Conservation (phyloP, 2,113 vertebrate genomes). For the Paedocypris sp. region DNA sequence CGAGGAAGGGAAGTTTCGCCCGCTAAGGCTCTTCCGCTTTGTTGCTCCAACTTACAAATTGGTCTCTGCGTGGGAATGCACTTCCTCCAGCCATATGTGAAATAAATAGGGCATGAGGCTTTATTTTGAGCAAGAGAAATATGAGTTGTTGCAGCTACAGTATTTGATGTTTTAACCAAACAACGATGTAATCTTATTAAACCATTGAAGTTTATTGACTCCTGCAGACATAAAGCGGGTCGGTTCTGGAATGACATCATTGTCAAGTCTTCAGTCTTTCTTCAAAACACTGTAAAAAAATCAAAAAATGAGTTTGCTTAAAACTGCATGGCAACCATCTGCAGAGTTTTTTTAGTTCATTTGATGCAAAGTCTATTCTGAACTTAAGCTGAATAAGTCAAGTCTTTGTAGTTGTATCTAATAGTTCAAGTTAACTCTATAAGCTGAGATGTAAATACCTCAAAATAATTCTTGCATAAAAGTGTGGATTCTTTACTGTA, state of each 20-base stretch:
- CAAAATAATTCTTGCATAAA: too few species aligned
- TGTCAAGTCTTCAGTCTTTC: neutral
- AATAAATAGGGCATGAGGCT: constrained; percentile 50
- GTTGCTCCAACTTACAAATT: constrained; percentile 34
- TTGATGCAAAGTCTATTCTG: too few species aligned
- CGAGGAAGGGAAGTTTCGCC: constrained; percentile 51
- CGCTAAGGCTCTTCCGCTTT: constrained; percentile 51
- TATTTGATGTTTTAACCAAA: neutral
- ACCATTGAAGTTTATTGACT: constrained; percentile 12
- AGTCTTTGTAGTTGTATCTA: too few species aligned
- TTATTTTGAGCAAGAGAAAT: constrained; percentile 40
- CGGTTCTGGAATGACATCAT: constrained; percentile 4
- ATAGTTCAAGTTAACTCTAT: too few species aligned
- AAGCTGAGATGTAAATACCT: too few species aligned
- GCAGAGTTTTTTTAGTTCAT: too few species aligned
- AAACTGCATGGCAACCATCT: too few species aligned
- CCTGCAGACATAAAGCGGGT: neutral
- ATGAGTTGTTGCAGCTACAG: neutral
- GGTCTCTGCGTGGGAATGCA: constrained; percentile 38
- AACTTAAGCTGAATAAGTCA: too few species aligned
- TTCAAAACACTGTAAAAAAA: constrained; percentile 1
- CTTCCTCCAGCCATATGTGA: constrained; percentile 36
- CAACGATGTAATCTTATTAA: constrained; percentile 8
- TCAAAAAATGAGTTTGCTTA: too few species aligned
- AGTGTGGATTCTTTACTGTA: too few species aligned